Percentiles rank a stretch among this genome's conserved stretches.
phyloP scores from a whole-genome alignment of 2,888 invertebrate species.

The Yponomeuta plumbellus region DNA sequence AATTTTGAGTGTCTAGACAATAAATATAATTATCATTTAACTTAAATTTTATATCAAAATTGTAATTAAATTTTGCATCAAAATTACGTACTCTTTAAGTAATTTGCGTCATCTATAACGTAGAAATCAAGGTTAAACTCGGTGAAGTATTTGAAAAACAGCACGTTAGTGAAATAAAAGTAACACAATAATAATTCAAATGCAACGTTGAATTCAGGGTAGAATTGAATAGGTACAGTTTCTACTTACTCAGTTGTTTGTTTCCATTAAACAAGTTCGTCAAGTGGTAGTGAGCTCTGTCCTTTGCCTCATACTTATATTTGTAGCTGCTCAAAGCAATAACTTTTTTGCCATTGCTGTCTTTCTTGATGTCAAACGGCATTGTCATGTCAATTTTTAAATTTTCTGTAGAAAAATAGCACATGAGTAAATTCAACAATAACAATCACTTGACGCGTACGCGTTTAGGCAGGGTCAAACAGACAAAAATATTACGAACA shows the following conservation, averaged over 20 bases:
- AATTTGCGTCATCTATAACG: too few relatives aligned
- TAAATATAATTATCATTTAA: too few relatives aligned
- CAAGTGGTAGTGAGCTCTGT: slow-evolving; percentile 33
- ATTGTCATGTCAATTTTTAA: not conserved
- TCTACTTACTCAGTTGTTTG: slow-evolving; percentile 33
- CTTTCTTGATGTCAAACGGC: slow-evolving; percentile 2
- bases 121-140: too few relatives aligned
- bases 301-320: slow-evolving; percentile 34
- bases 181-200: not conserved
- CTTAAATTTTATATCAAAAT: too few relatives aligned
- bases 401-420: not conserved
- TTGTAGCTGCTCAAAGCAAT: slow-evolving; percentile 1
- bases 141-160: too few relatives aligned
- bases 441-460: not conserved
- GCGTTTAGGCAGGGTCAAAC: too few relatives aligned
- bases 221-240: not conserved
- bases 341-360: not conserved
- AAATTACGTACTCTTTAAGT: too few relatives aligned
- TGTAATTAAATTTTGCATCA: too few relatives aligned
- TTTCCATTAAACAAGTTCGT: slow-evolving; percentile 40
- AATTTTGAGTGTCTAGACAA: too few relatives aligned
- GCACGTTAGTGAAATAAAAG: too few relatives aligned
- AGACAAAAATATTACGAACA: too few relatives aligned
- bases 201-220: not conserved
- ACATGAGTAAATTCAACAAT: not conserved